phyloP scores from a whole-genome alignment of 2,888 invertebrate genomes.

The Halictus quadricinctus region DNA sequence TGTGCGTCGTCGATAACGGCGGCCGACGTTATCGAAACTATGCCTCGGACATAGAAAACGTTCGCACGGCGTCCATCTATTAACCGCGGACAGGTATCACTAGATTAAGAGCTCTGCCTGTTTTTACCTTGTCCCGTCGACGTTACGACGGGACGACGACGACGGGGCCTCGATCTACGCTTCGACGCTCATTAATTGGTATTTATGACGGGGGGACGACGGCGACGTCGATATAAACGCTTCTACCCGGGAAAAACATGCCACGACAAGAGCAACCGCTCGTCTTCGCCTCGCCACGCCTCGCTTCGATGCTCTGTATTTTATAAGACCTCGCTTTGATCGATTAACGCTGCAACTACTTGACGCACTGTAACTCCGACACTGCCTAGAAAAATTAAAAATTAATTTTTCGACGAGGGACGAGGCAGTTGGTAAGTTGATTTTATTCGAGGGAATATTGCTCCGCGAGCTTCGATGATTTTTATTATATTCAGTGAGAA shows the following conservation, averaged over 20 bases:
- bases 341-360: neutral
- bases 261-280: neutral
- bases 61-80: constrained; percentile 16
- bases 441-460: neutral
- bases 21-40: constrained; percentile 16
- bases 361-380: neutral
- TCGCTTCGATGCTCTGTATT: neutral
- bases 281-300: neutral
- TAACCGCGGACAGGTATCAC: constrained; percentile 12
- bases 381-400: neutral
- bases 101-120: constrained; percentile 21
- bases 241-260: neutral
- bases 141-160: neutral
- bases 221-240: neutral
- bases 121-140: neutral
- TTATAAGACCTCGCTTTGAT: constrained; percentile 2
- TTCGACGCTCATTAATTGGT: constrained; percentile 10
- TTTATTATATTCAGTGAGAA: neutral
- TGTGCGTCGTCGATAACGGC: constrained; percentile 2
- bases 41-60: constrained; percentile 22
- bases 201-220: constrained; percentile 3
- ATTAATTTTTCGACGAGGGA: neutral
- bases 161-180: neutral
- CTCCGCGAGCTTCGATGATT: neutral
- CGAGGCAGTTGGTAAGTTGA: neutral